Conservation (phyloP, 2,888 invertebrate genomes). For the Xylota segnis region DNA sequence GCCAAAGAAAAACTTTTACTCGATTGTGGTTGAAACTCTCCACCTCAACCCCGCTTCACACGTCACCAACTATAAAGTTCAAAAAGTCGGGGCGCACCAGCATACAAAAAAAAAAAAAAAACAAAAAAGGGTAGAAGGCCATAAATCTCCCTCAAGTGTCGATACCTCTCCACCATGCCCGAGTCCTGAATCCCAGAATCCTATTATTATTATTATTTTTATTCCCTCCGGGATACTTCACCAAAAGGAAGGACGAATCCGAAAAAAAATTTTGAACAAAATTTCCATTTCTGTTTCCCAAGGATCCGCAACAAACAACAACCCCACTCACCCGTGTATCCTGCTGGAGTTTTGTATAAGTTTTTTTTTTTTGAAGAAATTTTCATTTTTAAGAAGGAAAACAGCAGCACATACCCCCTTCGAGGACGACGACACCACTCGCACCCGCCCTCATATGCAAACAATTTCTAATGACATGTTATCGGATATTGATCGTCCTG, state of each 20-base stretch:
- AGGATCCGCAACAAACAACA: conserved; percentile 58
- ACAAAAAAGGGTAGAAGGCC: conserved; percentile 83
- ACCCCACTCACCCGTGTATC: conserved; percentile 49
- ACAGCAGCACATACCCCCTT: conserved; percentile 1
- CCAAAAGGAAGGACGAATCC: conserved; percentile 32
- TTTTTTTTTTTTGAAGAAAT: conserved; percentile 22
- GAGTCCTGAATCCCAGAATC: conserved; percentile 65
- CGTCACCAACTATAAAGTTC: conserved; percentile 75
- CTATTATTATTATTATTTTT: conserved; percentile 79
- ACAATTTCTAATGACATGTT: conserved; percentile 77
- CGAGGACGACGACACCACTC: not conserved
- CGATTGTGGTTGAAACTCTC: conserved; percentile 62
- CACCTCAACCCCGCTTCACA: conserved; percentile 52
- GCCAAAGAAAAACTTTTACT: conserved; percentile 32
- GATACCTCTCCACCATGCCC: conserved; percentile 78
- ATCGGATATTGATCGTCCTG: conserved; percentile 76
- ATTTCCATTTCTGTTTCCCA: conserved; percentile 72
- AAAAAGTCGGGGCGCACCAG: conserved; percentile 67
- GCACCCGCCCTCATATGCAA: conserved; percentile 60
- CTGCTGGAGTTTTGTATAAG: conserved; percentile 40
- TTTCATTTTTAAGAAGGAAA: conserved; percentile 38
- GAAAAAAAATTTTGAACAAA: conserved; percentile 44
- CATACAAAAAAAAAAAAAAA: conserved; percentile 73
- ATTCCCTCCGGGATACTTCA: conserved; percentile 79
- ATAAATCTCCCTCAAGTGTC: conserved; percentile 84